phyloP scores from a whole-genome alignment of 2,888 invertebrate species.

The Pasiphila rectangulata region DNA sequence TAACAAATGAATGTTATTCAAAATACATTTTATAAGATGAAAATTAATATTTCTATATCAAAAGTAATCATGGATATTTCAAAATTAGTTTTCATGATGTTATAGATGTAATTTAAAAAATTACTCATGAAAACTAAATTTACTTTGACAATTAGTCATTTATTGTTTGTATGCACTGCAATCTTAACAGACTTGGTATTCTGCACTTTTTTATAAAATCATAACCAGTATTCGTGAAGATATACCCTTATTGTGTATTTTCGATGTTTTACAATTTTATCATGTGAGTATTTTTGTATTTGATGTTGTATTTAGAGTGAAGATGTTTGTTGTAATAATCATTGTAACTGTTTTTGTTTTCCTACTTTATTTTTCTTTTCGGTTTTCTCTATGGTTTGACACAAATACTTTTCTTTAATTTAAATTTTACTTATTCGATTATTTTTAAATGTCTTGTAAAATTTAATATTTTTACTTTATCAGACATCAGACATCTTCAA shows the following conservation, averaged over 20 bases:
- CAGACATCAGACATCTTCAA: slow-evolving; percentile 25
- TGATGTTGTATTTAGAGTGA: slow-evolving; percentile 47
- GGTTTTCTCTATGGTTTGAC: neutral
- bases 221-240: slow-evolving; percentile 23
- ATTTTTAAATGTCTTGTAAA: no score
- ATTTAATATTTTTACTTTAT: no score
- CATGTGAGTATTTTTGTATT: slow-evolving; percentile 67
- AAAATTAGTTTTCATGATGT: slow-evolving; percentile 6
- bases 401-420: no score
- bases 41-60: slow-evolving; percentile 5
- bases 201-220: slow-evolving; percentile 50
- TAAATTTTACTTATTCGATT: no score
- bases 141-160: slow-evolving; percentile 12
- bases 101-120: slow-evolving; percentile 11
- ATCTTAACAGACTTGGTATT: slow-evolving; percentile 29
- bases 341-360: slow-evolving; percentile 24
- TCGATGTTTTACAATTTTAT: slow-evolving; percentile 70
- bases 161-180: slow-evolving; percentile 21
- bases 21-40: slow-evolving; percentile 18
- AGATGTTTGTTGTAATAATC: slow-evolving; percentile 38
- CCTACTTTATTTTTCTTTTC: neutral
- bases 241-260: slow-evolving; percentile 53
- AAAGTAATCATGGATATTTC: neutral
- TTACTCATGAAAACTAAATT: no score
- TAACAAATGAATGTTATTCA: slow-evolving; percentile 11